Conservation (phyloP, 2,113 vertebrate genomes). For the Phrynosoma blainvillii region DNA sequence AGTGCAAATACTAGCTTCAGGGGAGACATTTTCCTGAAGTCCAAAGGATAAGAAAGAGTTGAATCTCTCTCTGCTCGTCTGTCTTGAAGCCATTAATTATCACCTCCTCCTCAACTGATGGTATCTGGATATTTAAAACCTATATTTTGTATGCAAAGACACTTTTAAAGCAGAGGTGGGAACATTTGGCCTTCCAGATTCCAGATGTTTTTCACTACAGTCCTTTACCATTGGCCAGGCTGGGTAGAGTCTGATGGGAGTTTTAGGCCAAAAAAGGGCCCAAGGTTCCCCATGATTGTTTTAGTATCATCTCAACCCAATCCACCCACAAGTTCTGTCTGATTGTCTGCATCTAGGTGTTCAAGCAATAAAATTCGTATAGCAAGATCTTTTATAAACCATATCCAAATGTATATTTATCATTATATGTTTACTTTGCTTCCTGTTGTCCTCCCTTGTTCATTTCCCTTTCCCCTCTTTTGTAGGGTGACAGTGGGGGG, state of each 20-base stretch:
- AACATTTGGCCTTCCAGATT: too few relatives aligned
- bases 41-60: neutral
- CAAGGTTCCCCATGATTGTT: too few relatives aligned
- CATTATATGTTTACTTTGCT: neutral
- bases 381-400: neutral
- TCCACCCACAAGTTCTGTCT: neutral
- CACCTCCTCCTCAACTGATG: neutral
- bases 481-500: conserved; percentile 96
- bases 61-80: neutral
- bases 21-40: neutral
- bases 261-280: too few relatives aligned
- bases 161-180: neutral
- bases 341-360: neutral
- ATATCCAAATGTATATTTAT: neutral
- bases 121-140: neutral
- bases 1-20: neutral
- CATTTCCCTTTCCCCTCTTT: conserved; percentile 23
- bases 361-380: neutral
- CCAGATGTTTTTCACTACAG: too few relatives aligned
- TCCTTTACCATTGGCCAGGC: too few relatives aligned
- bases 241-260: too few relatives aligned
- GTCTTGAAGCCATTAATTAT: neutral
- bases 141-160: neutral
- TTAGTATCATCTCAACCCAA: too few relatives aligned
- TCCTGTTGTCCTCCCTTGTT: neutral